Base-by-base conservation (phyloP, 2,888 invertebrate genomes). In the Brenthis hecate region DNA sequence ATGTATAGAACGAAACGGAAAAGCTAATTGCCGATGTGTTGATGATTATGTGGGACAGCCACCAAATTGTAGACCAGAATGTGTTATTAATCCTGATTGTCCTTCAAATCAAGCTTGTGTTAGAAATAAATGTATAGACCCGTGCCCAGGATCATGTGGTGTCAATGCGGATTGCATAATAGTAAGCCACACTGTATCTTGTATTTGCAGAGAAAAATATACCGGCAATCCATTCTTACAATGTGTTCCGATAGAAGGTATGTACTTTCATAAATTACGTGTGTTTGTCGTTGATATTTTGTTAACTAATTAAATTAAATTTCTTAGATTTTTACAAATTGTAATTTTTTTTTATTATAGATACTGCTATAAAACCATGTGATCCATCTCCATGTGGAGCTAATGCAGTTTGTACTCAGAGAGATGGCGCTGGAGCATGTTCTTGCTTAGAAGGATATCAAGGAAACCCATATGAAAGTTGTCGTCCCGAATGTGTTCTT, bases 321-420 rank as follows among this genome's bases (percentile, higher is more conserved):
- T n/a, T 4, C 32, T n/a, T 60, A 56, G 5, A 43, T 0, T 36
- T 11, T 11, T 11, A 43, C 36, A 8, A 11, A 2, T 43, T 11
- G 11, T 43, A 43, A 8, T 43, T 43, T 43, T 43, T 36, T 43
- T 8, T 11, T 11, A 71, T 89, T 89, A 48, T 84, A 94, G 94
- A 93, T 75, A 94, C 94, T 80, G 89, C 93, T 54, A 84, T 94
- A 6, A 95, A 95, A 78, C 97, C 97, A 0, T 97, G 97, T 81
- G 95, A 97, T 81, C 97, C 97, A 65, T 97, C 97, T 48, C 97
- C 97, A 1, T 98, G 98, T 82, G 98, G 98, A 51, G 89, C 96
- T 1, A 98, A 98, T 83, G 97, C 98, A 2, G 89, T 96, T 81
- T 96, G 97, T 86, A 95, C 94, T 78, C 94, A 96, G 84, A 94